phyloP scores from a whole-genome alignment of 2,888 invertebrate genomes.

The Phyllotreta cruciferae region DNA sequence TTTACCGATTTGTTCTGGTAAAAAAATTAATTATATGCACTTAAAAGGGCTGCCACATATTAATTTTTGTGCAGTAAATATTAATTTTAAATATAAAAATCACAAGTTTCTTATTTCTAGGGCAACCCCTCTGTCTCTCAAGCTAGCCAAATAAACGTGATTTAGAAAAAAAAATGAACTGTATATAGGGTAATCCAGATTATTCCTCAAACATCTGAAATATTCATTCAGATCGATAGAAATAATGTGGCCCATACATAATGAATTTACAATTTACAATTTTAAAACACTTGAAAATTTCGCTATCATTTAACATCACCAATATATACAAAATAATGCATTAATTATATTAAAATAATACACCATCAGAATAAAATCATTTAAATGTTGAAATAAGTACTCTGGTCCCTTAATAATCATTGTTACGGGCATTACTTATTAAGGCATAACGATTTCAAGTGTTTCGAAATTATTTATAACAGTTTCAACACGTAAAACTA shows the following conservation, averaged over 20 bases:
- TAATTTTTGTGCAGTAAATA: conserved; percentile 20
- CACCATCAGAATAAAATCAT: conserved; percentile 10
- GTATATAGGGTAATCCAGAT: conserved; percentile 2
- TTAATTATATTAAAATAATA: neutral
- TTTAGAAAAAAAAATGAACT: conserved; percentile 14
- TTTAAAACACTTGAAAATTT: conserved; percentile 31
- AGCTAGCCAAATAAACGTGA: conserved; percentile 21
- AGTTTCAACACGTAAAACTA: conserved; percentile 32
- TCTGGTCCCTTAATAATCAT: conserved; percentile 34
- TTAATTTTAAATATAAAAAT: conserved; percentile 19
- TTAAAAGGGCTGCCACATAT: conserved; percentile 14
- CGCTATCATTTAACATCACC: conserved; percentile 22
- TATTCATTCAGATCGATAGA: neutral
- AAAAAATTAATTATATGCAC: conserved; percentile 3
- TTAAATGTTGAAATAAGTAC: conserved; percentile 20
- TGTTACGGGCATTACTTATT: conserved; percentile 21
- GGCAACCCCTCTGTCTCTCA: conserved; percentile 12
- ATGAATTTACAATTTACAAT: conserved; percentile 28
- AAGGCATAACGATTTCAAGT: conserved; percentile 22
- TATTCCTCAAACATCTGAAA: neutral
- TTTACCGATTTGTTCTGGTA: too few relatives aligned
- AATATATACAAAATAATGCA: conserved; percentile 31
- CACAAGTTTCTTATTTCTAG: conserved; percentile 16
- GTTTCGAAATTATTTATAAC: conserved; percentile 33
- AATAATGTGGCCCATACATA: conserved; percentile 10